A percentile compares a stretch with the other conserved stretches of the same genome.
Conservation (phyloP, 1,140 invertebrate genomes). For the Brachionus sp. region DNA sequence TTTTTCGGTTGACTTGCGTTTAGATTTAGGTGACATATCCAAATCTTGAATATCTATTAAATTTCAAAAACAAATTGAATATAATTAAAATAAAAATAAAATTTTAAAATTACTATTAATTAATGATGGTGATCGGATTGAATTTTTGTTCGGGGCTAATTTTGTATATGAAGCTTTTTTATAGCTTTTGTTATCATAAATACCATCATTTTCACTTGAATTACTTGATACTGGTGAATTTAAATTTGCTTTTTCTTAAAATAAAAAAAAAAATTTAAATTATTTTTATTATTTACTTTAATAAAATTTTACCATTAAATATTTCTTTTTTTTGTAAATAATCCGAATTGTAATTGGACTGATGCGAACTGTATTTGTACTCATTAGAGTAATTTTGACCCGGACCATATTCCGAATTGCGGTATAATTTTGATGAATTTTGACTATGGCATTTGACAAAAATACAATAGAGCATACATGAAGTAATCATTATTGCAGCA, state of each 20-base stretch:
- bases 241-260: not conserved
- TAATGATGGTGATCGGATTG: not conserved
- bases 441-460: constrained; percentile 5
- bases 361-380: constrained; percentile 15
- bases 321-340: constrained; percentile 28
- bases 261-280: not conserved
- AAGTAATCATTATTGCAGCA: not conserved
- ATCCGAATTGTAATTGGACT: constrained; percentile 8
- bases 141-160: not conserved
- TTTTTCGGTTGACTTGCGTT: constrained; percentile 32
- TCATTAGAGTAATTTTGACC: not conserved
- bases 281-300: not conserved
- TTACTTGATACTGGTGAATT: not conserved
- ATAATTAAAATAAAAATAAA: not conserved
- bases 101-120: not conserved
- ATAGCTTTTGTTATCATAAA: constrained; percentile 18
- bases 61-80: not conserved
- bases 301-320: not conserved
- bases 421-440: not conserved
- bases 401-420: not conserved
- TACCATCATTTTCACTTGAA: constrained; percentile 1
- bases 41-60: constrained; percentile 39
- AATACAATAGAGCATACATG: constrained; percentile 5
- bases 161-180: constrained; percentile 8
- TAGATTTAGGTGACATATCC: constrained; percentile 37